These are phyloP conservation scores for Ennomos fuscantarius DNA, from an alignment of 2,888 invertebrate species.

Conservation along the genomic window DNA sequence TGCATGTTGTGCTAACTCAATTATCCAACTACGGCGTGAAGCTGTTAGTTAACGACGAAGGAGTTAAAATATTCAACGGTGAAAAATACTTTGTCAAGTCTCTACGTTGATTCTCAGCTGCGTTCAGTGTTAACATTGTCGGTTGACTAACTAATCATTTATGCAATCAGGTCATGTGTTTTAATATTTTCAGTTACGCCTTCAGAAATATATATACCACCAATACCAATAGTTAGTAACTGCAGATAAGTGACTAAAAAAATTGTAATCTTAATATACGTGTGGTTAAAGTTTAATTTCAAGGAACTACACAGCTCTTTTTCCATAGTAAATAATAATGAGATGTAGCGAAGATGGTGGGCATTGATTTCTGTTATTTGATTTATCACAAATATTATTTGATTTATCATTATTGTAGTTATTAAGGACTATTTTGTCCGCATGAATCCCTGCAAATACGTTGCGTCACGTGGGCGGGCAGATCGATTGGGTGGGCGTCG, in stretches of 20 bases:
- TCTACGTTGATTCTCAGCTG: constrained; percentile 17
- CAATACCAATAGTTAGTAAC: neutral
- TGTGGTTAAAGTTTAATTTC: neutral
- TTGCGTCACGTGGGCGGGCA: constrained; percentile 82
- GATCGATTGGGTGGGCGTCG: constrained; percentile 73
- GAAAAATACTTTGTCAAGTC: constrained; percentile 13
- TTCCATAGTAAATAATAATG: neutral
- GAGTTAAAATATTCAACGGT: constrained; percentile 26
- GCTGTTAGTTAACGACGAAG: constrained; percentile 21
- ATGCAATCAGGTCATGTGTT: constrained; percentile 23
- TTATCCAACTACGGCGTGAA: constrained; percentile 20
- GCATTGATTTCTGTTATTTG: neutral
- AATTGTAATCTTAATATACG: neutral
- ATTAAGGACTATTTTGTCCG: constrained; percentile 59
- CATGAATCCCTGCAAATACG: constrained; percentile 82
- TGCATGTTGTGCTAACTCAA: constrained; percentile 32
- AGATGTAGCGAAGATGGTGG: neutral
- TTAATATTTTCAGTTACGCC: constrained; percentile 24
- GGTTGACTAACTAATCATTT: constrained; percentile 19
- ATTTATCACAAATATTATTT: constrained; percentile 29
- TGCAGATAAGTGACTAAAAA: neutral
- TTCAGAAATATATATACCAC: constrained; percentile 6
- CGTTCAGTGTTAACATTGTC: constrained; percentile 9
- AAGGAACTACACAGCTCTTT: neutral
- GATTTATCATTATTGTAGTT: constrained; percentile 39